phyloP scores from a whole-genome alignment of 1,140 invertebrate genomes.

The Aphis craccivora region DNA sequence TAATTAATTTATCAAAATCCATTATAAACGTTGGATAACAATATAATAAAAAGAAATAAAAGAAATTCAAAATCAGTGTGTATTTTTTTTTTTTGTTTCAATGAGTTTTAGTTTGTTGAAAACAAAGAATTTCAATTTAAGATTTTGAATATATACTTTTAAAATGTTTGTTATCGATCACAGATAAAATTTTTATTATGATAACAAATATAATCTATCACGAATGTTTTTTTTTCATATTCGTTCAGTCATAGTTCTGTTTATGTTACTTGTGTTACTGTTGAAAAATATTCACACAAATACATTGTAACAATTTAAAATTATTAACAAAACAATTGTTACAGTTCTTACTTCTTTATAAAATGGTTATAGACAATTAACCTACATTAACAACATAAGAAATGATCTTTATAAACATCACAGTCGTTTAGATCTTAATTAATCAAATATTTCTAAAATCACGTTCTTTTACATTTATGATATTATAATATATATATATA shows the following conservation, averaged over 20 bases:
- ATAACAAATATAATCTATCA: constrained; percentile 36
- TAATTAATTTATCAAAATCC: neutral
- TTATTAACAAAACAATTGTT: constrained; percentile 29
- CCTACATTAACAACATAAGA: constrained; percentile 29
- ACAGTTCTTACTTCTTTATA: constrained; percentile 12
- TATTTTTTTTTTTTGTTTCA: neutral
- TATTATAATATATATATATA: constrained; percentile 39
- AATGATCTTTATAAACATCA: constrained; percentile 54
- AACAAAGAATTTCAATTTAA: neutral
- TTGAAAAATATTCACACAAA: constrained; percentile 54
- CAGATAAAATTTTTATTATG: neutral
- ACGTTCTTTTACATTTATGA: constrained; percentile 36
- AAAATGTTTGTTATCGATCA: constrained; percentile 25
- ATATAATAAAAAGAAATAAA: constrained; percentile 13
- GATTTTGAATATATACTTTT: neutral
- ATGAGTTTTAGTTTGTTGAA: neutral
- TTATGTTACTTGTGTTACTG: constrained; percentile 38
- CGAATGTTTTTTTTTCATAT: constrained; percentile 23
- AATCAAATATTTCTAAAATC: constrained; percentile 51
- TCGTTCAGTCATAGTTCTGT: constrained; percentile 40
- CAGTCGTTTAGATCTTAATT: constrained; percentile 47
- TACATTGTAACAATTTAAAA: constrained; percentile 46
- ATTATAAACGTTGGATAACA: neutral
- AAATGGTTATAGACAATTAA: constrained; percentile 29
- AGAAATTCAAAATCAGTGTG: neutral